Evolutionary conservation across 2,888 invertebrate species (phyloP), one percentile per base, ranked within the genome.

Genomic region (Neoascia interrupta): DNA sequence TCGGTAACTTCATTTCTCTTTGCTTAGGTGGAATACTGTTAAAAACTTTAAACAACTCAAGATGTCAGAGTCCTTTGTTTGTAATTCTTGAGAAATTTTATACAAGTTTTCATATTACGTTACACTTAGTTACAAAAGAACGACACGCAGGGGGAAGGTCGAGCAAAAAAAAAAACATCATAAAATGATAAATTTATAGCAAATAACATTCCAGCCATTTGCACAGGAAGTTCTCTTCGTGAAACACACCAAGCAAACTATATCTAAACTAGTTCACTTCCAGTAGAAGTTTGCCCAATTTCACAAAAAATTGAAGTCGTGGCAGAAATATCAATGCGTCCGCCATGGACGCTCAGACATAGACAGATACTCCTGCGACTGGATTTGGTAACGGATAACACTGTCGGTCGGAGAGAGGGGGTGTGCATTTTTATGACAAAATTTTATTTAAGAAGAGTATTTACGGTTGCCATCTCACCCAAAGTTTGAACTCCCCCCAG

Each of bases 241-340:
- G 47, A 34, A 21, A 19, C 18, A 49, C 47, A 45, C 47, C 53
- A 53, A 68, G 47, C 37, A 74, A 74, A 68, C 60, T 68, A 45
- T 66, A n/a, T n/a, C 51, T 45, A 58, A 74, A 60, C 58, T 54
- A n/a, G 70, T 54, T 54, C 26, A 39, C 70, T 54, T 56, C 18
- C 41, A 34, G 34, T 28, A 36, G 19, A 74, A 74, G 34, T 74
- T 74, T 74, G 41, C 21, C 18, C 61, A 69, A 61, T 74, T 69
- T 74, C 49, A 31, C 37, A 47, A 69, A 69, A 74, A 69, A 69
- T 74, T 69, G 74, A 74, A 74, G 61, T 69, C 74, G 69, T 74
- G 69, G 69, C 60, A 49, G 61, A 69, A 74, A 61, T 74, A 54
- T 36, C 54, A 74, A 74, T 74, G 53, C 51, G 36, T 47, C 15